A percentile compares a stretch with the other conserved stretches of the same genome.
Conservation (phyloP, 2,888 invertebrate genomes). For the Folsomia candida region DNA sequence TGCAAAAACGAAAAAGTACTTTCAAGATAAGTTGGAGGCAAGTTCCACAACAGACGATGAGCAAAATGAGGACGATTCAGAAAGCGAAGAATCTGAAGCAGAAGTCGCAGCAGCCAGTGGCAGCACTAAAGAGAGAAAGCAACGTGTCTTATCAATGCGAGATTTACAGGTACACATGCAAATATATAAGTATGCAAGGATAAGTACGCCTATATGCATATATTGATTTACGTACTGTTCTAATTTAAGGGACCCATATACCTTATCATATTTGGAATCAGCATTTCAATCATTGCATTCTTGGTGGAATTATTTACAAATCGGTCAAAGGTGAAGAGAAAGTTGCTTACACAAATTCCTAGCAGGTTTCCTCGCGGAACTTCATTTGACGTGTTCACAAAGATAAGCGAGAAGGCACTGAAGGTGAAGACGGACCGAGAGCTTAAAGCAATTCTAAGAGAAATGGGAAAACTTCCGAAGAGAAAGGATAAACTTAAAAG, state of each 20-base stretch:
- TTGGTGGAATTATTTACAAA: conserved; percentile 31
- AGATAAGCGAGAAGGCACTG: neutral
- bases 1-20: conserved; percentile 38
- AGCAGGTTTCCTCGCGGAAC: neutral
- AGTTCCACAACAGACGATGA: conserved; percentile 16
- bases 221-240: neutral
- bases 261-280: conserved; percentile 41
- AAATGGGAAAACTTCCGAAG: neutral
- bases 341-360: neutral
- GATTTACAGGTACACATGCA: conserved; percentile 46
- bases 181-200: no score
- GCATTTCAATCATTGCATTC: conserved; percentile 41
- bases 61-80: conserved; percentile 21
- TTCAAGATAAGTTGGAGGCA: conserved; percentile 16
- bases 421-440: neutral
- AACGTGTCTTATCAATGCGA: conserved; percentile 41
- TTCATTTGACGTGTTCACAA: neutral
- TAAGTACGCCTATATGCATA: no score
- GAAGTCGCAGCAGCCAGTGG: conserved; percentile 9
- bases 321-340: neutral
- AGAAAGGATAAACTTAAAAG: neutral
- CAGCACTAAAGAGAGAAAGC: conserved; percentile 33
- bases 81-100: conserved; percentile 25
- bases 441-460: neutral
- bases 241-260: neutral